Conservation (phyloP, 2,888 invertebrate genomes). For the Synergus japonicus region DNA sequence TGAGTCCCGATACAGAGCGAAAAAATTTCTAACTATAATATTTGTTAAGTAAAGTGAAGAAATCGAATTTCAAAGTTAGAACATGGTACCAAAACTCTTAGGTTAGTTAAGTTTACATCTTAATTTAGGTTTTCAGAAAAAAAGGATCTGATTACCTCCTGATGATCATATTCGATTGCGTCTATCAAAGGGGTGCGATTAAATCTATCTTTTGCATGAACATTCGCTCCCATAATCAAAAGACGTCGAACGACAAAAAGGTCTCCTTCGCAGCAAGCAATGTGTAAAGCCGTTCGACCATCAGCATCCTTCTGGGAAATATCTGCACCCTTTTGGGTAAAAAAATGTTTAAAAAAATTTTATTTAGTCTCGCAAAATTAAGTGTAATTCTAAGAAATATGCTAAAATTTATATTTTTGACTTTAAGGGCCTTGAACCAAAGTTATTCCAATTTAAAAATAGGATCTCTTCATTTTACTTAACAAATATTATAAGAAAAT, state of each 20-base stretch:
- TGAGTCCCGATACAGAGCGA: no score
- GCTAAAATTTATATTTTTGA: no score
- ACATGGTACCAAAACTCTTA: no score
- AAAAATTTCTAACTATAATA: no score
- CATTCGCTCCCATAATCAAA: slow-evolving; percentile 88
- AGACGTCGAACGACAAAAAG: slow-evolving; percentile 84
- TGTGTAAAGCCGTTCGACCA: slow-evolving; percentile 88
- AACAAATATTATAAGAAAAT: no score
- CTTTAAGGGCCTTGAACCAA: not conserved
- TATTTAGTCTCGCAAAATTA: slow-evolving; percentile 3
- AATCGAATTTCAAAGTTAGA: no score
- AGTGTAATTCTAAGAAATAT: not conserved
- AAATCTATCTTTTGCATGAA: slow-evolving; percentile 86
- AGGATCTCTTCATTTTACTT: no score
- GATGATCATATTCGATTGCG: slow-evolving; percentile 83
- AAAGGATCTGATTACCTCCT: slow-evolving; percentile 72
- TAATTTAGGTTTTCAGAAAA: no score
- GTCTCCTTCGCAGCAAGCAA: slow-evolving; percentile 87
- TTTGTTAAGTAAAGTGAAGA: no score
- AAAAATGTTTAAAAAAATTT: not conserved
- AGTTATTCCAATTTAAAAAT: slow-evolving; percentile 40
- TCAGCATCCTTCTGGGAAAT: slow-evolving; percentile 87
- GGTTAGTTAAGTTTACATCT: no score
- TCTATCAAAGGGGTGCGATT: slow-evolving; percentile 86
- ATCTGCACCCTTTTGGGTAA: slow-evolving; percentile 82